Evolutionary conservation across 2,888 invertebrate genomes (phyloP), one percentile per base, ranked within the genome.

Genomic region (Anoplius nigerrimus): DNA sequence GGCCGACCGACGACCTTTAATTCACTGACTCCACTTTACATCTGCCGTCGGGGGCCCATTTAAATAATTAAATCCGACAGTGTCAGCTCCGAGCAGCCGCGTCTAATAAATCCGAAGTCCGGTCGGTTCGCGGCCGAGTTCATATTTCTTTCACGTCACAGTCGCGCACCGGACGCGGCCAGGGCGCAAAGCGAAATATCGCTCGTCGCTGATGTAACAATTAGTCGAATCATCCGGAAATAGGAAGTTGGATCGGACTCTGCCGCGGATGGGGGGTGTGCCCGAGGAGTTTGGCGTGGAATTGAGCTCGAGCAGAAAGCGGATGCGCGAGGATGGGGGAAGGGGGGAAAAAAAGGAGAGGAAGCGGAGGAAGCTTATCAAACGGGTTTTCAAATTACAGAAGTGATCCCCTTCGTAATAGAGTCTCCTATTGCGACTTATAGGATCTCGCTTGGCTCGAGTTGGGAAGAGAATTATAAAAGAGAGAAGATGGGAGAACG

Each of bases 331-430:
- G 55, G 27, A n/a, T 18, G 24, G 52, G 11, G 21, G 21, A n/a
- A 22, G 48, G 34, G 34, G 64, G 55, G 67, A 34, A 63, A 54
- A 68, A 72, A 69, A 74, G 62, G 52, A 59, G 16, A 16, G 66
- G 20, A 57, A 54, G 48, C 53, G 59, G 58, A 52, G 72, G 72
- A 72, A 80, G 79, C 80, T 79, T 79, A 80, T 80, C 80, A 79
- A 80, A 82, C 81, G 81, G 81, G 84, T 84, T 84, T 84, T 84
- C 81, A 84, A 84, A 84, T 84, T 84, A 84, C 84, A 78, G 77
- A 75, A 81, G 81, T 82, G 84, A 84, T 84, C 84, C 84, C 72
- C 79, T 72, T 77, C 75, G 83, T 84, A 84, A 84, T 84, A 82
- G 84, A 84, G 82, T 84, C 83, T 77, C 76, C 82, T 79, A 79